Evolutionary conservation across 1,140 invertebrate genomes (phyloP).

Genomic region (Druon quercuslanigerum): DNA sequence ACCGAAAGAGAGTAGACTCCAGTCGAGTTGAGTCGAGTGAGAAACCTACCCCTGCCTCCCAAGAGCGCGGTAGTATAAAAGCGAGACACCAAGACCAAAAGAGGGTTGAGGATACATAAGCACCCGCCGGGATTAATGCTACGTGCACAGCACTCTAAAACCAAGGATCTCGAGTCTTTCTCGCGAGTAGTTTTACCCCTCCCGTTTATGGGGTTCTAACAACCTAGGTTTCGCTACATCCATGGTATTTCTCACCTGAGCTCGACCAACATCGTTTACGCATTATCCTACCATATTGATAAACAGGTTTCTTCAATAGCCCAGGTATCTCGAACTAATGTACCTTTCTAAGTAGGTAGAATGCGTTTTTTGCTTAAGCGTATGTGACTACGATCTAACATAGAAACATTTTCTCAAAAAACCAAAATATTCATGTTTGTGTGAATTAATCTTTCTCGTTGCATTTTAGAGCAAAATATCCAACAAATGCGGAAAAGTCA

Average conservation of each 20-base stretch:
- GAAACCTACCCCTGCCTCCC: constrained; percentile 47
- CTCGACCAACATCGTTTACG: background rate
- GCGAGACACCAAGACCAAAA: constrained; percentile 48
- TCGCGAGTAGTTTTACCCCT: constrained; percentile 48
- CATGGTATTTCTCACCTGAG: constrained; percentile 39
- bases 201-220: constrained; percentile 65
- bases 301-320: background rate
- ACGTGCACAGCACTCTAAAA: constrained; percentile 72
- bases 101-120: constrained; percentile 58
- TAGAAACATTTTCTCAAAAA: no score
- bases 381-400: no score
- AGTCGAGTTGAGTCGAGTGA: constrained; percentile 53
- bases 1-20: constrained; percentile 70
- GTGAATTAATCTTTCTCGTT: no score
- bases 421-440: no score
- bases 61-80: constrained; percentile 44
- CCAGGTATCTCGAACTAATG: no score
- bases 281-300: background rate
- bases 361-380: no score
- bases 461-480: no score
- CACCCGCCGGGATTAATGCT: constrained; percentile 66
- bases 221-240: constrained; percentile 45
- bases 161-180: constrained; percentile 44
- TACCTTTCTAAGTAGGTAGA: no score
- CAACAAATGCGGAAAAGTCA: no score